Base-by-base conservation (phyloP, 2,888 invertebrate genomes). In the Agonum fuliginosum region DNA sequence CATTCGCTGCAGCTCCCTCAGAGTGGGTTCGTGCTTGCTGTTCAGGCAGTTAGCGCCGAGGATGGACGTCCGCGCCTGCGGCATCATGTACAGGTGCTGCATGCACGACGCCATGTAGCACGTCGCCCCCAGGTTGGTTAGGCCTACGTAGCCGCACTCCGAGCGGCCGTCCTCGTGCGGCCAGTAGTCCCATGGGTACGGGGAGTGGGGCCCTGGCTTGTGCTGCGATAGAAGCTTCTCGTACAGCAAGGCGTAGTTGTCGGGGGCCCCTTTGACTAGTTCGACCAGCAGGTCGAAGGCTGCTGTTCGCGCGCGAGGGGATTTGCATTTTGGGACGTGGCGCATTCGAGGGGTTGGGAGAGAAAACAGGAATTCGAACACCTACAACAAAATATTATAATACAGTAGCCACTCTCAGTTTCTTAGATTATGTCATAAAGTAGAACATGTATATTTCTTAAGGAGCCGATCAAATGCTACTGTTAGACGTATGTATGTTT, bases 91-190 rank as follows among this genome's bases (percentile, higher is more conserved):
- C 80, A 98, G 88, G 86, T 98, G 98, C 86, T 98, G 98, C 93
- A 98, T 95, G 84, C 97, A 97, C 1, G 97, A 96, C 6, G 98
- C 98, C 97, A 98, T 97, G 87, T 98, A 98, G 86, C 98, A 98
- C 0, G 98, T 98, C 22, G 98, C 98, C 22, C 98, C 98, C 12
- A 98, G 89, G 88, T 98, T 98, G 0, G 97, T 97, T 2, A 98
- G 89, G 0, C 98, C 98, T 0, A 97, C 97, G 87, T 96, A 97
- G 8, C 98, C 98, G 86, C 97, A 97, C 83, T 96, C 96, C 0
- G 97, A 95, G 0, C 98, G 91, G 0, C 97, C 96, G 85, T 97
- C 98, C 84, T 98, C 98, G 79, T 96, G 95, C 1, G 98, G 98
- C 98, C 98, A 98, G 87, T 97, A 97, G 87, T 98, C 98, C 97